Percentiles rank a stretch among this genome's conserved stretches.
Conservation (phyloP, 2,797 vertebrate species). For the Octomys mimax region DNA sequence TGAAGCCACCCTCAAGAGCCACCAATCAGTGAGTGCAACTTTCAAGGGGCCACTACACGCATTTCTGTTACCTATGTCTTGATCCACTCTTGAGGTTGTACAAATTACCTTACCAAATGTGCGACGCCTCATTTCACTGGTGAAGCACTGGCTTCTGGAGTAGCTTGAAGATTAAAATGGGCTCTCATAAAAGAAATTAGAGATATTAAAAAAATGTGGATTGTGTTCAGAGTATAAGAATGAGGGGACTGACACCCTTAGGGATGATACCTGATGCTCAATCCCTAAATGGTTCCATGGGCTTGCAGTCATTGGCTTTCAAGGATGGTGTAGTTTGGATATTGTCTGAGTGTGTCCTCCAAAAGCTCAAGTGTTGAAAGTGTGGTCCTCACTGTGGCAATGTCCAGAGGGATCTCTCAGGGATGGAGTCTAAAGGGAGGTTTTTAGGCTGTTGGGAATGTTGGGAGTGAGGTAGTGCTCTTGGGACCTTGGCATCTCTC, state of each 20-base stretch:
- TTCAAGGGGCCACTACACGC: neutral
- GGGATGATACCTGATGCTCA: neutral
- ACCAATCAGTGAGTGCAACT: neutral
- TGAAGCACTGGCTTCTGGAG: slow-evolving; percentile 13
- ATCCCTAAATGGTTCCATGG: neutral
- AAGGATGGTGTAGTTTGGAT: neutral
- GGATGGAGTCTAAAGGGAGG: neutral
- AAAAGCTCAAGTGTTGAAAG: neutral
- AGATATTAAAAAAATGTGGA: neutral
- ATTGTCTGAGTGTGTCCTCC: neutral
- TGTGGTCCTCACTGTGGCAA: neutral
- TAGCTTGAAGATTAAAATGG: neutral
- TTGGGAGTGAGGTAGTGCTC: neutral
- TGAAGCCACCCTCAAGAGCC: neutral
- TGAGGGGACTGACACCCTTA: neutral
- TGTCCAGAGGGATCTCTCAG: neutral
- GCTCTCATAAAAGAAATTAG: neutral
- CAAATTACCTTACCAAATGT: neutral
- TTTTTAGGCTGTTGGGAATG: neutral
- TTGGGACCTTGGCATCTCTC: neutral
- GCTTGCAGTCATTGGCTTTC: neutral
- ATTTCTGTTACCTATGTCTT: neutral
- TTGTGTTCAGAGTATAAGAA: neutral
- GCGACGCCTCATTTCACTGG: neutral
- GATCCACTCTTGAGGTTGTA: neutral